These are phyloP conservation scores for Lepus americanus DNA, from an alignment of 2,113 vertebrate species.

Conservation along the genomic window DNA sequence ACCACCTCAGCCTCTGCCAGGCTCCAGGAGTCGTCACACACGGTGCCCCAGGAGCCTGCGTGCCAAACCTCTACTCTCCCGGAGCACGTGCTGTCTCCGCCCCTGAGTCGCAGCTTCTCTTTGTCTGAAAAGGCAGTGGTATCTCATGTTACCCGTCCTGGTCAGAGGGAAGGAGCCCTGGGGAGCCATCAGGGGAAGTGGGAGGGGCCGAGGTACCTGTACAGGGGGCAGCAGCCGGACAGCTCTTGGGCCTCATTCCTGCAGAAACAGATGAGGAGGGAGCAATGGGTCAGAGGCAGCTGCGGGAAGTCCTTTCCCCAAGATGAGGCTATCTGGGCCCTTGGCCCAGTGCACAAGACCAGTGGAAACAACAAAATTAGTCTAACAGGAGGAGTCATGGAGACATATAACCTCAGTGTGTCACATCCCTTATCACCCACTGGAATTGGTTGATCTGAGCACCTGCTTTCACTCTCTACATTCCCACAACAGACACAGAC, in stretches of 20 bases:
- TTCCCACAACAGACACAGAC: background rate
- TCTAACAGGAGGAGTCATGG: background rate
- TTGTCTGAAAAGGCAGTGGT: slow-evolving; percentile 35
- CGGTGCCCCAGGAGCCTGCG: slow-evolving; percentile 27
- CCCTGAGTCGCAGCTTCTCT: slow-evolving; percentile 55
- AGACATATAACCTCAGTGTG: background rate
- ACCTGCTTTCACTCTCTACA: background rate
- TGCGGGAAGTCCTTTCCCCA: too few relatives aligned
- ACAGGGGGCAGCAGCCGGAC: slow-evolving; percentile 12
- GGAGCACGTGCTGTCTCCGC: background rate
- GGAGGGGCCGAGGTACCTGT: background rate
- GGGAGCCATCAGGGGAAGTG: accelerated
- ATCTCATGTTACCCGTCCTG: background rate
- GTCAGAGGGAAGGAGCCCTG: background rate
- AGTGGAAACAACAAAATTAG: background rate
- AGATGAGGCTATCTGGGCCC: background rate
- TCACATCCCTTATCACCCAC: too few relatives aligned
- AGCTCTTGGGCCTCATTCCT: slow-evolving; percentile 31
- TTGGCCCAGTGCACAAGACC: background rate
- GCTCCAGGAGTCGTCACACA: slow-evolving; percentile 58
- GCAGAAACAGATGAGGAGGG: background rate
- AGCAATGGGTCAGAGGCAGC: background rate
- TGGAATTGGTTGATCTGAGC: background rate
- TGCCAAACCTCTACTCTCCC: slow-evolving; percentile 62
- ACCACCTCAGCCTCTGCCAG: slow-evolving; percentile 48